Evolutionary conservation across 2,888 invertebrate genomes (phyloP), one percentile per base, ranked within the genome.

Genomic region (Macropis europaea): DNA sequence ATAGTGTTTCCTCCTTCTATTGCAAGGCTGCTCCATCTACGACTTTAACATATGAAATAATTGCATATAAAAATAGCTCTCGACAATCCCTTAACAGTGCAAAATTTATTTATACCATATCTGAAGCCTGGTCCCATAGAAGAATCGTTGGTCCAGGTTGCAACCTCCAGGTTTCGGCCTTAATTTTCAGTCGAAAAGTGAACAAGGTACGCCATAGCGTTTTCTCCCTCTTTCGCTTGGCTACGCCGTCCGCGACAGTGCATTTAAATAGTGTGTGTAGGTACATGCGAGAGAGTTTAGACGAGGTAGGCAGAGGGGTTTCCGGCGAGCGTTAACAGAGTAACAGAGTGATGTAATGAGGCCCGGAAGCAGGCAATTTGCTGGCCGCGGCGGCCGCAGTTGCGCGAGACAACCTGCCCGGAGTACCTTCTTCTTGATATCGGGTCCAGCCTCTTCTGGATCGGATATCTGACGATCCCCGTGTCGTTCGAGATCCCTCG

Each of bases 281-380:
- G 73, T 83, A 80, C 76, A 74, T 77, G 68, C 66, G 79, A 75
- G 80, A 72, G 81, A 86, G 86, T 82, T 87, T 86, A 86, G 88
- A 88, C 82, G 88, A 88, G 88, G 86, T 86, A 87, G 83, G 86
- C 87, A 84, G 88, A 86, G 87, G 89, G 88, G 89, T 88, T 90
- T 90, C 89, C 89, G 90, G 88, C 87, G 88, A 90, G 89, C 87
- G 89, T 90, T 90, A 90, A 90, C 89, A 88, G 89, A 90, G 89
- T 89, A 90, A 89, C 89, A 89, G 89, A 89, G 89, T 90, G 90
- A 90, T 90, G 90, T 90, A 90, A 90, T 89, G 90, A 90, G 89
- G 89, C 89, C 90, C 90, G 90, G 90, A 90, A 90, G 89, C 88
- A 88, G 87, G 87, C 90, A 90, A 90, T 90, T 90, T 89, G 88